Evolutionary conservation across 2,797 vertebrate genomes (phyloP).

Genomic region (Hafferia zeledoni): DNA sequence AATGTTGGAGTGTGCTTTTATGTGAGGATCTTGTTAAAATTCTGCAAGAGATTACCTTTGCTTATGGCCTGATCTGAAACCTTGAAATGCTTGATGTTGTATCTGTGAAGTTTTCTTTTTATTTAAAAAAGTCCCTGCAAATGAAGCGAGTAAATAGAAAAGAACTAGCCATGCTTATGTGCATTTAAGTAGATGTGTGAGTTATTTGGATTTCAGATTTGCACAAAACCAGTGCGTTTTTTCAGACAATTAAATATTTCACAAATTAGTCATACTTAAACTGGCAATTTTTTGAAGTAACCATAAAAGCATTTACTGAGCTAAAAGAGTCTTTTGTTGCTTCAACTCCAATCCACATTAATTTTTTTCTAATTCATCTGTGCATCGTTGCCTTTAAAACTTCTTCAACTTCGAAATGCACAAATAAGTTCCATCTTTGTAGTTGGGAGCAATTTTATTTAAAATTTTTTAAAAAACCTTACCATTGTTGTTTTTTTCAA

Average conservation of each 20-base stretch:
- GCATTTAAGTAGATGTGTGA: not conserved
- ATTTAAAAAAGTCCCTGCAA: not conserved
- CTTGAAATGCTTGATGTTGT: not conserved
- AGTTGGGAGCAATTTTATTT: not conserved
- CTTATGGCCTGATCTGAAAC: not conserved
- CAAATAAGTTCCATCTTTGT: not conserved
- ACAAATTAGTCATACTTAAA: not conserved
- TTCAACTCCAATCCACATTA: not conserved
- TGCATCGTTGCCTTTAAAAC: not conserved
- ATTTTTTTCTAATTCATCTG: not conserved
- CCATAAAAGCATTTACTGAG: not conserved
- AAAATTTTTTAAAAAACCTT: fast-evolving
- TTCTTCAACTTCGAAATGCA: not conserved
- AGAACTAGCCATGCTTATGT: not conserved
- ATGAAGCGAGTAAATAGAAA: not conserved
- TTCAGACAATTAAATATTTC: conserved; percentile 36
- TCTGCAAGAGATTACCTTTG: not conserved
- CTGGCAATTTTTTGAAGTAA: conserved; percentile 20
- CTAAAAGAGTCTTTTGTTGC: not conserved
- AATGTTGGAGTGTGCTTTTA: not conserved
- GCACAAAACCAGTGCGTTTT: not conserved
- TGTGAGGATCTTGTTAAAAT: not conserved
- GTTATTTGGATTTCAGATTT: not conserved
- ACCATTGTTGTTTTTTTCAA: not conserved
- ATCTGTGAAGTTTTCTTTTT: not conserved